Percentiles rank a stretch among this genome's conserved stretches.
phyloP scores from a whole-genome alignment of 2,797 vertebrate genomes.

The Eidolon dupreanum region DNA sequence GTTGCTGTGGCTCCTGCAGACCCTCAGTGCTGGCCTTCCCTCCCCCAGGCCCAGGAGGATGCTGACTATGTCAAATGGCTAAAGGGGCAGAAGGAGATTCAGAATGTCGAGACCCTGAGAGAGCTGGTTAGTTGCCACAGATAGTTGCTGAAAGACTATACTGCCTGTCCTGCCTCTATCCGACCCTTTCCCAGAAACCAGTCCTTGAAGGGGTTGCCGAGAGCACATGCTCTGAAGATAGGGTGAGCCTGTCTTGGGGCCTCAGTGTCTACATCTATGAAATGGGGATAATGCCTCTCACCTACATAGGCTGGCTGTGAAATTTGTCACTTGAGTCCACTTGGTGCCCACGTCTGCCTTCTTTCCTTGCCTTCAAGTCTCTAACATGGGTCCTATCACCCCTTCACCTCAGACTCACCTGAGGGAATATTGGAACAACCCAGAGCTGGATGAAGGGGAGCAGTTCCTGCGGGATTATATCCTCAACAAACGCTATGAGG shows the following conservation, averaged over 20 bases:
- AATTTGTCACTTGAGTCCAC: not conserved
- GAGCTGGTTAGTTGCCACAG: slow-evolving; percentile 88
- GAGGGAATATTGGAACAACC: slow-evolving; percentile 92
- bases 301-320: not conserved
- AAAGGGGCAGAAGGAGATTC: slow-evolving; percentile 89
- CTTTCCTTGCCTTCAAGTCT: no score
- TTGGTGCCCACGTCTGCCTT: not conserved
- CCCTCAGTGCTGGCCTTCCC: not conserved
- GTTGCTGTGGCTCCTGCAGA: not conserved
- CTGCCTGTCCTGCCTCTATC: accelerated
- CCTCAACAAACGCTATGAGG: slow-evolving; percentile 90
- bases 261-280: not conserved
- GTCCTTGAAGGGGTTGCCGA: not conserved
- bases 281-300: not conserved
- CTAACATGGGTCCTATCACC: not conserved
- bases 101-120: slow-evolving; percentile 84
- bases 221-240: not conserved
- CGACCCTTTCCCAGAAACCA: not conserved
- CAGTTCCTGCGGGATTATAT: slow-evolving; percentile 93
- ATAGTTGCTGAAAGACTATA: accelerated
- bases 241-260: not conserved
- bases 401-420: slow-evolving; percentile 87
- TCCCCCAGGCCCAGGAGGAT: slow-evolving; percentile 90
- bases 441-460: slow-evolving; percentile 91
- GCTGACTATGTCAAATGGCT: slow-evolving; percentile 92